phyloP scores from a whole-genome alignment of 2,113 vertebrate species.

The Penelope pileata region DNA sequence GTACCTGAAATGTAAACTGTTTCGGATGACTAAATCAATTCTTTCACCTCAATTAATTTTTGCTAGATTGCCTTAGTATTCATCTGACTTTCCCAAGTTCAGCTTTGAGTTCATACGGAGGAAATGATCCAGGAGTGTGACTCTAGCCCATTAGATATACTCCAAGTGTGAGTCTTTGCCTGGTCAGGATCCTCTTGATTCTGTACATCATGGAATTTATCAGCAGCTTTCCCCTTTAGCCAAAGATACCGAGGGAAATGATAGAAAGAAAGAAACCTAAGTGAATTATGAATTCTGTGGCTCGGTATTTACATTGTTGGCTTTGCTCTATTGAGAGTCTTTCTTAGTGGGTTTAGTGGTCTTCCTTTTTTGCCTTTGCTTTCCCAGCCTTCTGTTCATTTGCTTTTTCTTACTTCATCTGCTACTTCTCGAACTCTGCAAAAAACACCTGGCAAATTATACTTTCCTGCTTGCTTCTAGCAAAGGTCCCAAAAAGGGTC shows the following conservation, averaged over 20 bases:
- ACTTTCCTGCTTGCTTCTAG: not conserved
- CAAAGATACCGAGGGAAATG: not conserved
- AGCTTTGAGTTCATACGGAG: not conserved
- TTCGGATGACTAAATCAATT: not conserved
- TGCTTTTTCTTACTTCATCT: not conserved
- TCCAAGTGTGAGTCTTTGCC: not conserved
- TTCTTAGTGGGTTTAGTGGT: not conserved
- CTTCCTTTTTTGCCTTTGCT: not conserved
- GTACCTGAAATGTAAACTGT: not conserved
- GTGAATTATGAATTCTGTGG: not conserved
- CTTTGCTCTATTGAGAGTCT: not conserved
- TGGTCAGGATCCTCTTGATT: not conserved
- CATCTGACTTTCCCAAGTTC: not conserved
- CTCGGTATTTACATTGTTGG: not conserved
- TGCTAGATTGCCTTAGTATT: not conserved
- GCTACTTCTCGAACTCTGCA: not conserved
- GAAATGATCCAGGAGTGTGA: not conserved
- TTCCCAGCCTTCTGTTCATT: not conserved
- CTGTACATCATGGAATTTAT: not conserved
- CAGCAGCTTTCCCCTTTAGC: not conserved
- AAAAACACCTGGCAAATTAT: not conserved
- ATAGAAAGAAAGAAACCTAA: not conserved
- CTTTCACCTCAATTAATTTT: not conserved
- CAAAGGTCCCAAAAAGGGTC: not conserved
- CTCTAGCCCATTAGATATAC: rapidly evolving